phyloP scores from a whole-genome alignment of 2,113 vertebrate species.

The Raja brachyura region DNA sequence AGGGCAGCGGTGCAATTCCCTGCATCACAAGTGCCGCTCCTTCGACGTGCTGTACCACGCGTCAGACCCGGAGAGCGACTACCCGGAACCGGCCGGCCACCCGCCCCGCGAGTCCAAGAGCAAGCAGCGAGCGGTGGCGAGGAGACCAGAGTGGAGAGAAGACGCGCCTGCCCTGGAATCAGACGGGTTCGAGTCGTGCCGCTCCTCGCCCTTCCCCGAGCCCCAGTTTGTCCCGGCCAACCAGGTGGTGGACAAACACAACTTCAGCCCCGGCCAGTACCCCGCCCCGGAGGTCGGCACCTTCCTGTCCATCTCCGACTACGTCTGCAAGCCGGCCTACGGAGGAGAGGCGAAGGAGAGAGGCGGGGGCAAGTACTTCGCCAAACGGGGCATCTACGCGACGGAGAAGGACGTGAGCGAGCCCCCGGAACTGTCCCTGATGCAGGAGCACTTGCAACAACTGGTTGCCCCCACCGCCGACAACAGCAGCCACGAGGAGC shows the following conservation, averaged over 20 bases:
- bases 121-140: background rate
- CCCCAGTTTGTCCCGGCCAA: no score
- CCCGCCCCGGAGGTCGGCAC: background rate
- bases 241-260: no score
- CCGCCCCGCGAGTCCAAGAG: background rate
- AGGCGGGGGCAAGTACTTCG: background rate
- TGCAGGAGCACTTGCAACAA: background rate
- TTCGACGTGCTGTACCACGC: background rate
- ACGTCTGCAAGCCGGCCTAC: background rate
- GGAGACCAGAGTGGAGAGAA: background rate
- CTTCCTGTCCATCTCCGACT: background rate
- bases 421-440: background rate
- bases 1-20: background rate
- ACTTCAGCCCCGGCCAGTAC: background rate
- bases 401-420: background rate
- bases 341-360: background rate
- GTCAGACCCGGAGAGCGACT: background rate
- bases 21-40: background rate
- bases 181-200: background rate
- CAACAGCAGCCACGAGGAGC: background rate
- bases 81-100: background rate
- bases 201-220: background rate
- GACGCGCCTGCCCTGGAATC: background rate
- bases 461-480: conserved; percentile 8
- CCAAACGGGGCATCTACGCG: conserved; percentile 7